phyloP scores from a whole-genome alignment of 2,113 vertebrate genomes.

The Sturnira hondurensis region DNA sequence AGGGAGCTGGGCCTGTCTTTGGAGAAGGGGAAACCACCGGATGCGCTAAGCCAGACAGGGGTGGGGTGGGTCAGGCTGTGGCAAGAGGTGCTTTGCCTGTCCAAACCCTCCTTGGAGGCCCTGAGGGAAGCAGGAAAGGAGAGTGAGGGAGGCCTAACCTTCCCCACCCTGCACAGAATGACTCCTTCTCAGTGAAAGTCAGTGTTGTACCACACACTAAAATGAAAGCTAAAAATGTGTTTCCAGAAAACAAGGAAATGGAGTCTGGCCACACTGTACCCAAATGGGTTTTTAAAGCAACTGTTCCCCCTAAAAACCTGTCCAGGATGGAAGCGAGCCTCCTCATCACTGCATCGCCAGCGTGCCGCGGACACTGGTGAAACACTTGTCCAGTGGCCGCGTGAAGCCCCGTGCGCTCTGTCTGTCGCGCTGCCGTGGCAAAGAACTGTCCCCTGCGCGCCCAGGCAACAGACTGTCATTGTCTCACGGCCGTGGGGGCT shows the following conservation, averaged over 20 bases:
- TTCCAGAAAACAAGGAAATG: background rate
- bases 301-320: background rate
- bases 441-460: background rate
- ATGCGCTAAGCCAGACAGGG: background rate
- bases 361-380: background rate
- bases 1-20: background rate
- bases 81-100: background rate
- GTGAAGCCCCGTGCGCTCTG: accelerated
- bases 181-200: background rate
- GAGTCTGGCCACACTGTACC: background rate
- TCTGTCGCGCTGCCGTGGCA: background rate
- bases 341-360: background rate
- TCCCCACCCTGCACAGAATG: background rate
- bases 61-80: background rate
- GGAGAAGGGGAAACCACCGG: background rate
- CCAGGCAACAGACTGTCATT: background rate
- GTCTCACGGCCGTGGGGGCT: background rate
- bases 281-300: background rate
- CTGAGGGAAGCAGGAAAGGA: background rate
- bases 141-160: background rate
- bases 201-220: background rate
- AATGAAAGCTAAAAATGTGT: background rate
- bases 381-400: background rate
- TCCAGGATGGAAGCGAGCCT: background rate
- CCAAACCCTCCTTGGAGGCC: background rate